Evolutionary conservation across 2,797 vertebrate genomes (phyloP).

Genomic region (Cuniculus paca): DNA sequence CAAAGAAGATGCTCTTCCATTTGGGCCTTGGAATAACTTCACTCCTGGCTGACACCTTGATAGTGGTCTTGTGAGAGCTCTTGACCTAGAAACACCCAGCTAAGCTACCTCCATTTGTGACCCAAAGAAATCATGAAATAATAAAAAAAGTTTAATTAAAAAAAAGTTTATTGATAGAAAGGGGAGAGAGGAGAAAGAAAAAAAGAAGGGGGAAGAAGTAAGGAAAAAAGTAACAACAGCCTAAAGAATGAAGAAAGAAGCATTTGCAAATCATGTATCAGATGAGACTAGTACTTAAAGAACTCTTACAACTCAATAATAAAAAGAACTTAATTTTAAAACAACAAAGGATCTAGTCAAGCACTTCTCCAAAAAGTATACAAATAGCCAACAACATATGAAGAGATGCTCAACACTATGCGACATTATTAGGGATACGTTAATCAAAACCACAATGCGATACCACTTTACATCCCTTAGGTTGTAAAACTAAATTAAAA

Average conservation of each 20-base stretch:
- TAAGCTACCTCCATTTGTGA: background rate
- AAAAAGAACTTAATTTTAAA: constrained; percentile 13
- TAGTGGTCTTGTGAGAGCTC: background rate
- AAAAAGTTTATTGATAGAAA: background rate
- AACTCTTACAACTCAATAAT: background rate
- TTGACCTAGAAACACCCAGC: background rate
- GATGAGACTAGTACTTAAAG: background rate
- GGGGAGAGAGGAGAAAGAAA: background rate
- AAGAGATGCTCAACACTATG: constrained; percentile 9
- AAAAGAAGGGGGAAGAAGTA: background rate
- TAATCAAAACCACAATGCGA: constrained; percentile 15
- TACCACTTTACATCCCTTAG: background rate
- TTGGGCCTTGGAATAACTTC: background rate
- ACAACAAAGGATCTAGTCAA: background rate
- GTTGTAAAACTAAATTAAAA: constrained; percentile 27
- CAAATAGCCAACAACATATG: background rate
- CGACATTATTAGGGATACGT: background rate
- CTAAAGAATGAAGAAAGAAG: constrained; percentile 22
- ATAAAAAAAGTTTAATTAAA: no score
- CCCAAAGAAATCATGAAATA: background rate
- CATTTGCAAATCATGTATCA: background rate
- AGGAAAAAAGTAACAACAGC: background rate
- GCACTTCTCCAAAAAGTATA: constrained; percentile 32
- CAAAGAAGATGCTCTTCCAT: background rate
- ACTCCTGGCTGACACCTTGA: background rate